phyloP scores from a whole-genome alignment of 2,113 vertebrate species.

The Perca schrenkii region DNA sequence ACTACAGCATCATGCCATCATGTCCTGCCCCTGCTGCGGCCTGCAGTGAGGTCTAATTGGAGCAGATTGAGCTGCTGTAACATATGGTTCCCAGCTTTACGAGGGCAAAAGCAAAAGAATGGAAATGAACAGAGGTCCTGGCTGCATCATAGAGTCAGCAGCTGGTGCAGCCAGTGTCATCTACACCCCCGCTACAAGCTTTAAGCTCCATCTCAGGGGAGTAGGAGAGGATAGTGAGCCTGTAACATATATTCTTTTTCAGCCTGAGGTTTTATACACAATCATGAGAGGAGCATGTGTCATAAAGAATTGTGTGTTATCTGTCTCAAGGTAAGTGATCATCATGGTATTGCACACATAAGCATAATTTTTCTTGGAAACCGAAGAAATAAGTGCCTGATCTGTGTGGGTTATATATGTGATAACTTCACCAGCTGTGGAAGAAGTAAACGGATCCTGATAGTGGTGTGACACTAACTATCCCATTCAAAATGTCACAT shows the following conservation, averaged over 20 bases:
- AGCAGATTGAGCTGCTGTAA: constrained; percentile 51
- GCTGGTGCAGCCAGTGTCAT: constrained; percentile 21
- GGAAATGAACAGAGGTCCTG: constrained; percentile 8
- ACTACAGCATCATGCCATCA: constrained; percentile 1
- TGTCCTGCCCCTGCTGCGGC: constrained; percentile 10
- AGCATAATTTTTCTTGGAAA: not conserved
- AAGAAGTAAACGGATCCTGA: not conserved
- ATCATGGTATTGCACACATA: not conserved
- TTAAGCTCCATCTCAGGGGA: not conserved
- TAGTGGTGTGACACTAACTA: too few relatives aligned
- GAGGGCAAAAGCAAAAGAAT: constrained; percentile 13
- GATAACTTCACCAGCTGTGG: not conserved
- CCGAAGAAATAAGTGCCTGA: not conserved
- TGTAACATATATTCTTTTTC: not conserved
- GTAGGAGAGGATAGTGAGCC: not conserved
- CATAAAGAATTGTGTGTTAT: not conserved
- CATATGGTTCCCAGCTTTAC: constrained; percentile 60
- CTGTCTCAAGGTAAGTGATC: constrained; percentile 10
- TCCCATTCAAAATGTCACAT: too few relatives aligned
- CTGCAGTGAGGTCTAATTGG: constrained; percentile 62
- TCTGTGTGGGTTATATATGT: not conserved
- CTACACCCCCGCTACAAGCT: not conserved
- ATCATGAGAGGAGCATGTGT: not conserved
- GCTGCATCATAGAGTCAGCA: constrained; percentile 9
- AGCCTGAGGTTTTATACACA: not conserved